Conservation (phyloP, 2,888 invertebrate genomes). For the Furcula furcula region DNA sequence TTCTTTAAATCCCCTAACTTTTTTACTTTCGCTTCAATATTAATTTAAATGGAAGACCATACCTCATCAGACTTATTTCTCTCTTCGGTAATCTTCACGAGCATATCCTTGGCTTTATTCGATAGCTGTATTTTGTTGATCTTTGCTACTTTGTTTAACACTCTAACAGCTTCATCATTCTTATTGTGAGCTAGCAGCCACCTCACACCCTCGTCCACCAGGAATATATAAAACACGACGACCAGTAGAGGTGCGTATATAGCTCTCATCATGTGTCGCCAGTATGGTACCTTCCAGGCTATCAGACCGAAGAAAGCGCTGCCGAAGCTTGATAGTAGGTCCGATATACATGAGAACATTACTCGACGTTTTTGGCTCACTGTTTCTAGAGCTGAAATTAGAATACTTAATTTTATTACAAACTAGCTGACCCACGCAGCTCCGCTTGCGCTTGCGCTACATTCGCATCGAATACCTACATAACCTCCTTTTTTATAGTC, state of each 20-base stretch:
- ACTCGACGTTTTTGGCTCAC: constrained; percentile 70
- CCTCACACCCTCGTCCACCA: constrained; percentile 89
- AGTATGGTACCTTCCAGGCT: constrained; percentile 87
- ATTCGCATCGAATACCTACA: too few species aligned
- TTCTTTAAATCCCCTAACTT: too few species aligned
- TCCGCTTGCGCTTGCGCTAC: too few species aligned
- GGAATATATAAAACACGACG: constrained; percentile 85
- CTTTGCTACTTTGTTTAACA: constrained; percentile 84
- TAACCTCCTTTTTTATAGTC: too few species aligned
- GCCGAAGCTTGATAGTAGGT: constrained; percentile 78
- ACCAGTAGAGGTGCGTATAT: constrained; percentile 87
- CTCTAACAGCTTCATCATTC: constrained; percentile 83
- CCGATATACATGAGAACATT: constrained; percentile 64
- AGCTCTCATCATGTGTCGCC: constrained; percentile 85
- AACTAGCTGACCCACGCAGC: too few species aligned
- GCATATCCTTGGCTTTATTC: constrained; percentile 70
- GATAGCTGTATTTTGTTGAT: constrained; percentile 84
- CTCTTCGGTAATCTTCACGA: constrained; percentile 57
- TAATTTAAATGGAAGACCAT: background rate
- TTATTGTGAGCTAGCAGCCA: constrained; percentile 90
- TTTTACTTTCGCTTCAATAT: too few species aligned
- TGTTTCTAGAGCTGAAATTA: constrained; percentile 60
- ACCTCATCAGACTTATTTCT: constrained; percentile 50
- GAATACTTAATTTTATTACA: too few species aligned
- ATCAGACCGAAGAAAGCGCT: constrained; percentile 85